Evolutionary conservation across 2,113 vertebrate genomes (phyloP).

Genomic region (Maccullochella peelii): DNA sequence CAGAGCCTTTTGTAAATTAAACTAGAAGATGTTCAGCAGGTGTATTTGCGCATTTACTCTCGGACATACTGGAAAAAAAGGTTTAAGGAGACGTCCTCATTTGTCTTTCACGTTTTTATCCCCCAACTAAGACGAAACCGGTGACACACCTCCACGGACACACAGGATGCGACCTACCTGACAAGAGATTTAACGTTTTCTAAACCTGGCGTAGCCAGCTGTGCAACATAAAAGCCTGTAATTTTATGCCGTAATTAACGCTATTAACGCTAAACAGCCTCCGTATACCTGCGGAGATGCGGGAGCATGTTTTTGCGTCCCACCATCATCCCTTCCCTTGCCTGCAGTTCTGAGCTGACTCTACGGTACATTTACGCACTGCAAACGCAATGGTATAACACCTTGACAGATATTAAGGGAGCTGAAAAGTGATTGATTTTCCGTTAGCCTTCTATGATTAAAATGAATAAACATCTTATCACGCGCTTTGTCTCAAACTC

Average conservation of each 20-base stretch:
- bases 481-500: slow-evolving; percentile 74
- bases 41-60: background rate
- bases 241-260: slow-evolving; percentile 11
- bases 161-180: slow-evolving; percentile 9
- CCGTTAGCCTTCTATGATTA: background rate
- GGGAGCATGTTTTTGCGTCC: slow-evolving; percentile 55
- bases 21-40: background rate
- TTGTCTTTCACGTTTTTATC: slow-evolving; percentile 7
- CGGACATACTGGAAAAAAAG: background rate
- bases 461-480: background rate
- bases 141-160: slow-evolving; percentile 57
- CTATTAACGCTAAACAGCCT: slow-evolving; percentile 1
- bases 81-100: background rate
- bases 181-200: background rate
- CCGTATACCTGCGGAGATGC: slow-evolving; percentile 64
- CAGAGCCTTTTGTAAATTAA: slow-evolving; percentile 4
- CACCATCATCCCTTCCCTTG: slow-evolving; percentile 20
- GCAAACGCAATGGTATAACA: background rate
- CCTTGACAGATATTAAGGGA: background rate
- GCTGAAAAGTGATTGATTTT: background rate
- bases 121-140: slow-evolving; percentile 28
- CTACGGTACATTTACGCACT: background rate
- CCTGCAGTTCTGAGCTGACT: background rate
- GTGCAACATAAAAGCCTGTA: background rate
- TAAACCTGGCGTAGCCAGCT: background rate